Conservation (phyloP, 2,888 invertebrate genomes). For the Papilio protenor region DNA sequence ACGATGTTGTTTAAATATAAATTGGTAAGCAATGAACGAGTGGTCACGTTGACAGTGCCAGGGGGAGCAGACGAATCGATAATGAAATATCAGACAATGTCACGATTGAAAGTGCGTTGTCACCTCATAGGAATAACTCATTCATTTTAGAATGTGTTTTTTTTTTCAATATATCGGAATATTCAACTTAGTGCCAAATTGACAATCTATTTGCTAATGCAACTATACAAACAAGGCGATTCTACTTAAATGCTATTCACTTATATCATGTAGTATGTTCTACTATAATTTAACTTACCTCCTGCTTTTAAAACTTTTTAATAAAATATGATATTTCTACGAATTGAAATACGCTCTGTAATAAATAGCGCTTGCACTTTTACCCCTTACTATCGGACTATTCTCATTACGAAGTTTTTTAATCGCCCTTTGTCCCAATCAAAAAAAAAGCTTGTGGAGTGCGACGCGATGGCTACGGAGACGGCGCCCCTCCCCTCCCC, state of each 20-base stretch:
- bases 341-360: neutral
- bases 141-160: neutral
- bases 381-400: slow-evolving; percentile 74
- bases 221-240: neutral
- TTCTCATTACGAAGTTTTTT: slow-evolving; percentile 83
- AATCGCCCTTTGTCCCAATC: slow-evolving; percentile 80
- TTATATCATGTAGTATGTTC: neutral
- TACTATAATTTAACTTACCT: neutral
- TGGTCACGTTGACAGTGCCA: neutral
- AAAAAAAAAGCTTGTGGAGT: slow-evolving; percentile 76
- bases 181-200: neutral
- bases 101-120: slow-evolving; percentile 7
- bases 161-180: neutral
- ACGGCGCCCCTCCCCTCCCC: slow-evolving; percentile 60
- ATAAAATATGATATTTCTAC: neutral
- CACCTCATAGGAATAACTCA: neutral
- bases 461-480: slow-evolving; percentile 75
- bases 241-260: neutral
- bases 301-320: too few species aligned
- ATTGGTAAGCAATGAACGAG: neutral
- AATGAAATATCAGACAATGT: slow-evolving; percentile 20
- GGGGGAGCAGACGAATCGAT: slow-evolving; percentile 16
- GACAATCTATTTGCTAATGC: neutral
- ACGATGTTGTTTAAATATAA: neutral
- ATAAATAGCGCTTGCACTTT: slow-evolving; percentile 54